Percentiles rank a stretch among this genome's conserved stretches.
phyloP scores from a whole-genome alignment of 2,113 vertebrate genomes.

The Bettongia penicillata region DNA sequence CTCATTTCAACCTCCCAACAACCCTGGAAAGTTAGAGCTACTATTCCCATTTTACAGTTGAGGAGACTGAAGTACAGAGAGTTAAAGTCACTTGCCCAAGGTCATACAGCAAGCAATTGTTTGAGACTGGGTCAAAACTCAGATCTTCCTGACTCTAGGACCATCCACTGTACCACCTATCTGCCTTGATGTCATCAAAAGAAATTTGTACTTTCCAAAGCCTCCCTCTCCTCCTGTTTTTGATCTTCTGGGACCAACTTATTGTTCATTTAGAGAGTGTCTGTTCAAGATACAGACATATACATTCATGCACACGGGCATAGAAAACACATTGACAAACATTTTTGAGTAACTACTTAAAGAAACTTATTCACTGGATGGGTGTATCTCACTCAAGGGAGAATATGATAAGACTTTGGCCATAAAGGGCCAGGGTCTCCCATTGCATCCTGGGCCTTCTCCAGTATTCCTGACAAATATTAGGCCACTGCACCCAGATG shows the following conservation, averaged over 20 bases:
- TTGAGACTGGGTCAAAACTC: neutral
- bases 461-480: no score
- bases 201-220: neutral
- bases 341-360: no score
- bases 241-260: neutral
- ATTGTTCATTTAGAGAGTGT: neutral
- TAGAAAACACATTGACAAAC: neutral
- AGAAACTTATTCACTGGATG: no score
- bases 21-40: neutral
- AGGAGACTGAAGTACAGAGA: neutral
- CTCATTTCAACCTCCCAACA: neutral
- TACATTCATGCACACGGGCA: neutral
- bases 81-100: neutral
- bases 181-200: neutral
- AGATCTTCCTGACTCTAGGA: neutral
- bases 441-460: no score
- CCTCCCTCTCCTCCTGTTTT: neutral
- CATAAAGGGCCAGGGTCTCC: no score
- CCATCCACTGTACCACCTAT: neutral
- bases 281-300: neutral
- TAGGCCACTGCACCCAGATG: no score
- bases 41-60: neutral
- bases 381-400: no score
- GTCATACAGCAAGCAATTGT: neutral
- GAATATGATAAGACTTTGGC: no score